Evolutionary conservation across 2,113 vertebrate species (phyloP), one percentile per base, ranked within the genome.

Genomic region (Crotalus tigris): DNA sequence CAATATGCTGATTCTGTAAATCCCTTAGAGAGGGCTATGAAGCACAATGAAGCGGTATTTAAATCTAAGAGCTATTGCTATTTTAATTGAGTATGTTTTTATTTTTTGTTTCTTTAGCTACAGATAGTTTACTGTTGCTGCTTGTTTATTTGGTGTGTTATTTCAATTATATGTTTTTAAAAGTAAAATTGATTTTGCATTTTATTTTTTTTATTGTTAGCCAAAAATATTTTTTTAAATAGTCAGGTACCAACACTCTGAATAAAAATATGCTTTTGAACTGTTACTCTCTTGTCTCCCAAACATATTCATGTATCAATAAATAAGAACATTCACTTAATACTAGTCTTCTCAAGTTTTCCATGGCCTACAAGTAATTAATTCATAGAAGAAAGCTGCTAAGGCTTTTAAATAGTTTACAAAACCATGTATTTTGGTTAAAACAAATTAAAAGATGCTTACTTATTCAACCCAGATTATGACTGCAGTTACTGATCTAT

Each of bases 281-380:
- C 8, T 26, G n/a, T 15, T 64, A 88, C 4, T 53, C 51, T 89
- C 46, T 93, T 44, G 44, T 69, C 92, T 94, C 94, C 92, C 94
- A 96, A 97, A 94, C 33, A 94, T 92, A 95, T 93, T 95, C 93
- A 90, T 96, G 96, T 95, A 93, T 92, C 95, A 95, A 94, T 95
- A 96, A 96, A 94, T 94, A 39, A n/a, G 7, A 51, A 13, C 21
- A 44, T 90, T 93, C 85, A 89, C 89, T 88, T 86, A 85, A 57
- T 86, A 54, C 88, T 88, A 54, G 4, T 15, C 6, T 87, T 59
- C 75, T 53, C 21, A 39, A 51, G 24, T 89, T n/a, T 51, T 29
- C 4, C 69, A 93, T 69, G 85, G 93, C 26, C 46, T 91, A 90
- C 88, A 92, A 93, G 57, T 44, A 89, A 92, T 91, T 95, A 89